Base-by-base conservation (phyloP, 1,140 invertebrate genomes). In the Musca domestica region DNA sequence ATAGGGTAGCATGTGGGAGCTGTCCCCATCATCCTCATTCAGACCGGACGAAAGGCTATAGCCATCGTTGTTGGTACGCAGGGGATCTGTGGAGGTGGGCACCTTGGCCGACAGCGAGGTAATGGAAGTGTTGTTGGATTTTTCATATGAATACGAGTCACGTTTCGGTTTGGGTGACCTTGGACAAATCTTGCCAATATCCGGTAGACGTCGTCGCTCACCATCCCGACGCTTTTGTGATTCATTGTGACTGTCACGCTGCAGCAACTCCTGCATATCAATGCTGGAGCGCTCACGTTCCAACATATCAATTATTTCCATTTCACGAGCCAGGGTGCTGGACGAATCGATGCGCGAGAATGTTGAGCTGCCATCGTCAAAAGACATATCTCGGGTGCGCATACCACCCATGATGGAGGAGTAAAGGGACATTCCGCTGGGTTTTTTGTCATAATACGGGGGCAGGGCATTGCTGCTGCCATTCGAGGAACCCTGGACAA, bases 261-360 rank as follows among this genome's bases (percentile, higher is more conserved):
- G 74, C 23, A 81, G 68, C 74, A 81, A 78, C 20, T 81, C 80
- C 63, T 71, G 67, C 17, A 81, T 76, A 46, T 81, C 80, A 74
- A 81, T 78, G 71, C 78, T 81, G 5, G 56, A 61, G 25, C 80
- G 73, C 66, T 81, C 78, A 12, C 80, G 76, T 46, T 81, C 80
- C 20, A 81, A 64, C 66, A 79, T 67, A 67, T 81, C 80, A 20
- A 81, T 81, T 0, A 81, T 81, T 69, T 81, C 80, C 64, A 81
- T 19, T 48, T 81, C 80, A 1, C 80, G 73, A 3, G 79, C 80
- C 61, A 81, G 17, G 5, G 80, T 81, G 70, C 80, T 80, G 1
- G 76, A 74, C 22, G 78, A 80, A 52, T 71, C 70, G 46, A 76
- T 78, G 66, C 75, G 69, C 14, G 67, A 67, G 41, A 72, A 70